These are phyloP conservation scores for Pinctada fucata DNA, from an alignment of 2,888 invertebrate genomes.

Conservation along the genomic window DNA sequence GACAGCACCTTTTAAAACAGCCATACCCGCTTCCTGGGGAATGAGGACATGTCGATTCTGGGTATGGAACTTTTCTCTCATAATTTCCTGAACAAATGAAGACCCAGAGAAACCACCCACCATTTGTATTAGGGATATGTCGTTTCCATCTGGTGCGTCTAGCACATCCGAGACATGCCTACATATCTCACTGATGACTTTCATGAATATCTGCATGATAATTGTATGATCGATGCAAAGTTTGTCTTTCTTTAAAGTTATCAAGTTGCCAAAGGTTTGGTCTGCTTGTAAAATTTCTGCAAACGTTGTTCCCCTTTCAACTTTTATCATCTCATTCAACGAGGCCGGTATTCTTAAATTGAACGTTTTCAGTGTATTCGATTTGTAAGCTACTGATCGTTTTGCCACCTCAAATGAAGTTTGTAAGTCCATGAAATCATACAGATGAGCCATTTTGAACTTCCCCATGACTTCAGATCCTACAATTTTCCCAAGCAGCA, in stretches of 20 bases:
- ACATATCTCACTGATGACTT: neutral
- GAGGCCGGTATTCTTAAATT: too few species aligned
- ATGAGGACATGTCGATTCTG: too few species aligned
- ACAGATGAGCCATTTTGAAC: neutral
- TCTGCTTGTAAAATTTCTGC: neutral
- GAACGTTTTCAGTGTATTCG: too few species aligned
- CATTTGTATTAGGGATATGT: neutral
- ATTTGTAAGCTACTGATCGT: too few species aligned
- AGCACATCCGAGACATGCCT: neutral
- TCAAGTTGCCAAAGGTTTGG: too few species aligned
- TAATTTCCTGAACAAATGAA: neutral
- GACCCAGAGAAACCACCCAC: constrained; percentile 16
- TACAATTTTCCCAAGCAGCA: neutral
- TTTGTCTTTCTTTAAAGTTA: neutral
- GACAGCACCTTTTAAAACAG: too few species aligned
- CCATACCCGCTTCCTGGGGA: constrained; percentile 35
- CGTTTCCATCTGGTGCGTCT: neutral
- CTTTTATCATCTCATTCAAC: too few species aligned
- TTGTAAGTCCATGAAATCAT: neutral
- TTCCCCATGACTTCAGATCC: neutral
- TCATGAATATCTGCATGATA: neutral
- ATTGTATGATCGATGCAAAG: neutral
- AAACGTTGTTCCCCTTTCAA: too few species aligned
- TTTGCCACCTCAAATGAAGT: constrained; percentile 10
- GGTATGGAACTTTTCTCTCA: neutral